Conservation (phyloP, 2,113 vertebrate species). For the Petaurus breviceps region DNA sequence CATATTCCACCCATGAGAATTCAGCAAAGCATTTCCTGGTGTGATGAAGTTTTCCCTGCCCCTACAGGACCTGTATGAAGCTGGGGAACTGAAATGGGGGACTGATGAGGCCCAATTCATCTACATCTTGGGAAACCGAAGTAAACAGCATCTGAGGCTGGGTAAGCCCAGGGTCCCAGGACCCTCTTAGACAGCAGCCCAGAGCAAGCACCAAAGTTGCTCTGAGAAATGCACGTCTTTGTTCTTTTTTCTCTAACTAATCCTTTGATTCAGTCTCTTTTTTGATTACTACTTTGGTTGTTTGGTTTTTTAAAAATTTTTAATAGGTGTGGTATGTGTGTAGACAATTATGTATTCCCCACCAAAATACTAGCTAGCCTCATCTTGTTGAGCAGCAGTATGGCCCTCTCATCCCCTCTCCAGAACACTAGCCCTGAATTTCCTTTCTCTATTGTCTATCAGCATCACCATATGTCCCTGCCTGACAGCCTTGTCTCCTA, state of each 20-base stretch:
- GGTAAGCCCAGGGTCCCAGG: constrained; percentile 83
- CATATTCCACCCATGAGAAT: not conserved
- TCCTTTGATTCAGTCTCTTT: not conserved
- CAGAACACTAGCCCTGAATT: not conserved
- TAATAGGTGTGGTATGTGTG: accelerated
- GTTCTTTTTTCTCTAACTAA: not conserved
- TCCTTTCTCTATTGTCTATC: not conserved
- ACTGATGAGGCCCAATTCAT: constrained; percentile 97
- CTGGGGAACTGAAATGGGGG: constrained; percentile 95
- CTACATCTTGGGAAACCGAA: constrained; percentile 95
- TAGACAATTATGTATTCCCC: not conserved
- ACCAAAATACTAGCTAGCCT: not conserved
- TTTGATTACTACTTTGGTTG: not conserved
- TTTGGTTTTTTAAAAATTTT: not conserved
- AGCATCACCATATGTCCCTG: not conserved
- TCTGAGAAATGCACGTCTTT: not conserved
- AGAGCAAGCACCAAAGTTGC: not conserved
- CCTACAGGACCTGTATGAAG: constrained; percentile 91
- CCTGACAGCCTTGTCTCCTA: not conserved
- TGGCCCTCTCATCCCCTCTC: accelerated
- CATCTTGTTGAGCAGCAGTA: accelerated
- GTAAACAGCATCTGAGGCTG: constrained; percentile 92
- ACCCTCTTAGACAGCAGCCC: not conserved
- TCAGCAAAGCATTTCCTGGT: not conserved
- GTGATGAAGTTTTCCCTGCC: not conserved